These are phyloP conservation scores for Melikaiella ostensackeni DNA, from an alignment of 2,888 invertebrate species.

Conservation along the genomic window DNA sequence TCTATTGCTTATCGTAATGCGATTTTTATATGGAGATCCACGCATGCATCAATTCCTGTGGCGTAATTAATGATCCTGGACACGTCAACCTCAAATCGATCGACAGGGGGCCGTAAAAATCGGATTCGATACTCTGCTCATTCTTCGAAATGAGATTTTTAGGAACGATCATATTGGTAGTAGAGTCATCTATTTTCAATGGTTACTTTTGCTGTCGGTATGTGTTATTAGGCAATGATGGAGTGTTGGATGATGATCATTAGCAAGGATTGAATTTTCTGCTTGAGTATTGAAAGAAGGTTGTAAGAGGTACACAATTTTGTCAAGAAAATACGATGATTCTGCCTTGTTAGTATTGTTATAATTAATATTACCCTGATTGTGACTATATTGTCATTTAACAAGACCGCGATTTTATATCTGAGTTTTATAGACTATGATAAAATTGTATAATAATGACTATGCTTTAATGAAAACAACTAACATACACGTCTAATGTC, in stretches of 20 bases:
- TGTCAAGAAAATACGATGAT: too few relatives aligned
- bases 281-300: too few relatives aligned
- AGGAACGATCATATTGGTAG: conserved; percentile 43
- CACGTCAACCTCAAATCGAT: conserved; percentile 45
- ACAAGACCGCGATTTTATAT: too few relatives aligned
- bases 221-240: not conserved
- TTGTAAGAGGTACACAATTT: too few relatives aligned
- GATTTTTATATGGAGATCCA: conserved; percentile 69
- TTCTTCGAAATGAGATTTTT: conserved; percentile 45
- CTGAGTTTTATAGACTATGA: too few relatives aligned
- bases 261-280: not conserved
- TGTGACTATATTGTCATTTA: too few relatives aligned
- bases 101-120: conserved; percentile 54
- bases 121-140: conserved; percentile 54
- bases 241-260: conserved; percentile 1
- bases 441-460: too few relatives aligned
- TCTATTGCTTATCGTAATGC: conserved; percentile 72
- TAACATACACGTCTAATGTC: too few relatives aligned
- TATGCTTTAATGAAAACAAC: too few relatives aligned
- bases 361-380: too few relatives aligned
- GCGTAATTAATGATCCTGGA: conserved; percentile 70
- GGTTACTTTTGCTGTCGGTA: not conserved
- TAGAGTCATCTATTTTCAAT: conserved; percentile 32
- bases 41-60: conserved; percentile 45
- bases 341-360: too few relatives aligned